Evolutionary conservation across 2,888 invertebrate genomes (phyloP), one percentile per base, ranked within the genome.

Genomic region (Eupithecia dodoneata): DNA sequence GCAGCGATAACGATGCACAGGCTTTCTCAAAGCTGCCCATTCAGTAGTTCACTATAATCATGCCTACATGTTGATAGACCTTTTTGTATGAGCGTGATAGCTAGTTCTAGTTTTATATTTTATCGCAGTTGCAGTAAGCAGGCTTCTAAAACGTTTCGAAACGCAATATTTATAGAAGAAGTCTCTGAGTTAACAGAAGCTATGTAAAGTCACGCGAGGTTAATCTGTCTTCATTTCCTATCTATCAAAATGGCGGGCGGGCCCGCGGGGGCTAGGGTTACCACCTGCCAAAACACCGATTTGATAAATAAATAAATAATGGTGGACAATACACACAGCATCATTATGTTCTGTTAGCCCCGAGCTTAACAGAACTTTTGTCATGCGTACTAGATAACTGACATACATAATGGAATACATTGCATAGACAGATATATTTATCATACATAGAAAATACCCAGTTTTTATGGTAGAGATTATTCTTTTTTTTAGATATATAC

Each of bases 221-320:
- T 93, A 94, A 95, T 94, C 93, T 90, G 92, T 95, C 95, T 94
- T 95, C 94, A 94, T 95, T 95, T 94, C 93, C 94, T 94, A 93
- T 94, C 95, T 94, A 94, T 94, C 93, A 92, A 90, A 92, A 91
- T 86, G 83, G 85, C 87, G 87, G 88, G 85, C 85, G 87, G 85
- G 89, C 88, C 77, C 87, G 87, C 86, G 85, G 85, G 15, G 47
- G 88, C 67, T 73, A 84, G 83, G 82, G 84, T 69, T 83, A 76
- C 76, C 72, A 79, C 73, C 59, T 73, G 52, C 47, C 49, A 18
- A 78, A 71, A 73, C 72, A 75, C 76, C 18, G 74, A 76, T 76
- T 74, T 45, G 52, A 78, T 55, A n/a, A 59, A 45, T 45, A 45
- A 45, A 6, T 45, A 45, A 45, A 45, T 45, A 45, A 45, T 45